Evolutionary conservation across 2,888 invertebrate species (phyloP), one percentile per base, ranked within the genome.

Genomic region (Oxytorus armatus): DNA sequence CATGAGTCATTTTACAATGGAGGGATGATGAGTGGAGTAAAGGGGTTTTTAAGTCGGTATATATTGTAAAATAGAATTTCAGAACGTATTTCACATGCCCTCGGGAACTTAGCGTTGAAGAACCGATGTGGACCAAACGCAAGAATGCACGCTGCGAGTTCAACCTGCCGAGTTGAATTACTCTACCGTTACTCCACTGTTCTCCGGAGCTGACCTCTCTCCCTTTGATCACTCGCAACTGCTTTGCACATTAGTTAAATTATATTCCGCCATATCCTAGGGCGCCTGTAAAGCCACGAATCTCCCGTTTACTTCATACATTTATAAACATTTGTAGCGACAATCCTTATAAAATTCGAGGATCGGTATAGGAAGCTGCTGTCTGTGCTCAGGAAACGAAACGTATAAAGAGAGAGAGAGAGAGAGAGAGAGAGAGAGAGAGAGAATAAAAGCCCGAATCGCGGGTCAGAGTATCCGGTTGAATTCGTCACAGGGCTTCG

Each of bases 401-500:
- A 72, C 39, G 14, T 11, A 25, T 1, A 23, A n/a, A 55, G 36
- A 25, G 2, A 23, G 21, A 55, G 36, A 23, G 39, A 39, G 5
- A 69, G 49, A 21, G 39, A 18, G 10, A 39, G 66, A 66, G 61
- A 36, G 59, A 42, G 55, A 65, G 73, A 77, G 76, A 81, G 78
- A 79, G 82, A 79, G 75, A 75, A 83, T 78, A 68, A 81, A 70
- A 74, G 82, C 78, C 81, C 59, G 51, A 76, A 70, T 63, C 70
- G 70, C 77, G 47, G 79, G 42, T 77, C 81, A 65, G 69, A 83
- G 89, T 90, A 91, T 91, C 91, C 91, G 91, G 91, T 89, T 89
- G 88, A 89, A 91, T 91, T 91, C 88, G 91, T 91, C 89, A 91
- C 89, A 90, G 89, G 81, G 72, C 84, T 85, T 65, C 65, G 73